phyloP scores from a whole-genome alignment of 2,888 invertebrate genomes.

The Caenorhabditis doughertyi region DNA sequence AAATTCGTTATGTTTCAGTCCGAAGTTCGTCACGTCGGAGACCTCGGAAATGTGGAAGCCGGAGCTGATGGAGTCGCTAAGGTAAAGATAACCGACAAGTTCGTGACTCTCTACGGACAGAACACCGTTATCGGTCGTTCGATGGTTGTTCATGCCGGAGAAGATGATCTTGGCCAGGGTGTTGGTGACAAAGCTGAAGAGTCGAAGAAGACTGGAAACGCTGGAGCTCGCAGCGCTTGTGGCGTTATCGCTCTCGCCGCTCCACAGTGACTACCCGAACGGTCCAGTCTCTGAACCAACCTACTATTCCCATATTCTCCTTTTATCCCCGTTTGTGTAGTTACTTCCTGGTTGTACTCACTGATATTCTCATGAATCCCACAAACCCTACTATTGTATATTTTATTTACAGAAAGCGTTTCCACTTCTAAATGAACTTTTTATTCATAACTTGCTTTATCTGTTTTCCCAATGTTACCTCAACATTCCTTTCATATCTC shows the following conservation, averaged over 20 bases:
- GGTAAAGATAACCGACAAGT: constrained; percentile 78
- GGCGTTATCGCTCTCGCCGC: constrained; percentile 81
- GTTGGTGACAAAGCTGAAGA: constrained; percentile 80
- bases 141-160: constrained; percentile 82
- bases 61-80: constrained; percentile 80
- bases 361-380: constrained; percentile 1
- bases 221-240: constrained; percentile 83
- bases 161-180: constrained; percentile 73
- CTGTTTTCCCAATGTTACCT: not conserved
- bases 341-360: constrained; percentile 18
- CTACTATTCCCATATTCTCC: not conserved
- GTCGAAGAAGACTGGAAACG: constrained; percentile 83
- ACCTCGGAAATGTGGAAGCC: constrained; percentile 82
- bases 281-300: constrained; percentile 15
- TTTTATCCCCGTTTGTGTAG: constrained; percentile 7
- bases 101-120: constrained; percentile 76
- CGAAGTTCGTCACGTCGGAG: constrained; percentile 83
- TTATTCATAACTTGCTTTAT: not conserved
- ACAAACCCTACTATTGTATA: constrained; percentile 40
- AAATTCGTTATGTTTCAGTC: constrained; percentile 59
- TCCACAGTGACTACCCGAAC: constrained; percentile 58
- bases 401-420: constrained; percentile 8
- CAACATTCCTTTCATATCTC: constrained; percentile 9
- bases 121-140: constrained; percentile 81
- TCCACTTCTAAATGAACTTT: constrained; percentile 3